phyloP scores from a whole-genome alignment of 2,888 invertebrate species.

The Poecilus cupreus region DNA sequence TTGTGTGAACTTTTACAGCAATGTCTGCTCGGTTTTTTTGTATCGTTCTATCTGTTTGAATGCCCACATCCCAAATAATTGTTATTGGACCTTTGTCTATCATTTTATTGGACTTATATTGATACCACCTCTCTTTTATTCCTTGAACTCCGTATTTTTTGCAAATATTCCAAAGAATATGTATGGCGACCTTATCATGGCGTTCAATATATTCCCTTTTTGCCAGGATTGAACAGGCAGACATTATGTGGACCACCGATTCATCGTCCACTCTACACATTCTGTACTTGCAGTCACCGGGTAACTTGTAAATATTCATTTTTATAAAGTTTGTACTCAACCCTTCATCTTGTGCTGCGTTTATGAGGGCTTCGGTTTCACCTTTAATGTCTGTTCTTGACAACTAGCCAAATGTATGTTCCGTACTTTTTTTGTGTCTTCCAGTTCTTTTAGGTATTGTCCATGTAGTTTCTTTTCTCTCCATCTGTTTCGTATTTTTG shows the following conservation, averaged over 20 bases:
- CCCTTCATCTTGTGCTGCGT: constrained; percentile 60
- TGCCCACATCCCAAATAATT: too few relatives aligned
- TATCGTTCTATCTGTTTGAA: too few relatives aligned
- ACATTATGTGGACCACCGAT: constrained; percentile 58
- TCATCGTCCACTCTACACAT: constrained; percentile 55
- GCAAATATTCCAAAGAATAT: constrained; percentile 43
- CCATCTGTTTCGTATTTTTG: not conserved
- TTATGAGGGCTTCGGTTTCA: constrained; percentile 60
- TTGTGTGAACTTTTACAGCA: too few relatives aligned
- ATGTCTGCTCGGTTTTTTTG: too few relatives aligned
- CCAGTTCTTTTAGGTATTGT: constrained; percentile 30
- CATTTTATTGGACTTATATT: too few relatives aligned
- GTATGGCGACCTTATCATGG: constrained; percentile 58
- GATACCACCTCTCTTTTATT: too few relatives aligned
- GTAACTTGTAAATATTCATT: constrained; percentile 48
- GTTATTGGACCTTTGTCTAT: too few relatives aligned
- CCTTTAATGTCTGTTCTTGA: constrained; percentile 57
- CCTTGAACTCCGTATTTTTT: too few relatives aligned
- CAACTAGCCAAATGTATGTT: constrained; percentile 49
- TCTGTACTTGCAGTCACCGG: constrained; percentile 59
- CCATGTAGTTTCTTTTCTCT: constrained; percentile 57
- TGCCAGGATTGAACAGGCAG: constrained; percentile 52
- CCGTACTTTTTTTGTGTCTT: constrained; percentile 16
- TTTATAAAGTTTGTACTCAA: constrained; percentile 56
- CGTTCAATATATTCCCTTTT: constrained; percentile 59